These are phyloP conservation scores for Lochmaea crataegi DNA, from an alignment of 2,888 invertebrate species.

Conservation along the genomic window DNA sequence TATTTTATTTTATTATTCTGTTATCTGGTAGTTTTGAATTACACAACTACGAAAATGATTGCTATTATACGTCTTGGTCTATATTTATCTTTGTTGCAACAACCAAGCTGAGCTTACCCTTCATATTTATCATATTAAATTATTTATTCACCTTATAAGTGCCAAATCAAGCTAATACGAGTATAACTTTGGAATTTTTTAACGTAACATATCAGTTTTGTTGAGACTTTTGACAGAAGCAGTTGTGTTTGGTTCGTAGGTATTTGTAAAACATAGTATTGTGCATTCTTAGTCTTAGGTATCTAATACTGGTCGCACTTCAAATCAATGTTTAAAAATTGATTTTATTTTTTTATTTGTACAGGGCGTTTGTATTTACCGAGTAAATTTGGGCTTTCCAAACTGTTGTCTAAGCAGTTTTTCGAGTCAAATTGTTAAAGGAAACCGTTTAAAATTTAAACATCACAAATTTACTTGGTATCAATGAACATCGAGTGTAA, in stretches of 20 bases:
- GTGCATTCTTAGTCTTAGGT: too few species aligned
- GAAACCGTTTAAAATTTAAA: too few species aligned
- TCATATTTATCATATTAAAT: not conserved
- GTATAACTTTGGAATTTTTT: not conserved
- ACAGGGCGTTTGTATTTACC: too few species aligned
- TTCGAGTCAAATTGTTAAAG: too few species aligned
- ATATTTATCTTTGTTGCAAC: not conserved
- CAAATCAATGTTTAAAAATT: too few species aligned
- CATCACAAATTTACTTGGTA: too few species aligned
- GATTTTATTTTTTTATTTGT: too few species aligned
- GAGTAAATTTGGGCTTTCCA: not conserved
- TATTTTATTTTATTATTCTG: not conserved
- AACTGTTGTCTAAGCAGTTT: too few species aligned
- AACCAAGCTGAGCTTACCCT: not conserved
- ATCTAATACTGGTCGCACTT: too few species aligned
- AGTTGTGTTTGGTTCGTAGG: not conserved
- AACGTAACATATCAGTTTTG: not conserved
- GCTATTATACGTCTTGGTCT: not conserved
- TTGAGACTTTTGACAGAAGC: not conserved
- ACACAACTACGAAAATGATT: not conserved
- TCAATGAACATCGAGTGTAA: too few species aligned
- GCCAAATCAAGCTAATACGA: too few species aligned
- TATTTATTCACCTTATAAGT: not conserved
- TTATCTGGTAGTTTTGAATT: slow-evolving; percentile 1
- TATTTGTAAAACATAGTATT: not conserved